Evolutionary conservation across 2,797 vertebrate genomes (phyloP), one percentile per base, ranked within the genome.

Genomic region (Paratrypauchen microcephalus): DNA sequence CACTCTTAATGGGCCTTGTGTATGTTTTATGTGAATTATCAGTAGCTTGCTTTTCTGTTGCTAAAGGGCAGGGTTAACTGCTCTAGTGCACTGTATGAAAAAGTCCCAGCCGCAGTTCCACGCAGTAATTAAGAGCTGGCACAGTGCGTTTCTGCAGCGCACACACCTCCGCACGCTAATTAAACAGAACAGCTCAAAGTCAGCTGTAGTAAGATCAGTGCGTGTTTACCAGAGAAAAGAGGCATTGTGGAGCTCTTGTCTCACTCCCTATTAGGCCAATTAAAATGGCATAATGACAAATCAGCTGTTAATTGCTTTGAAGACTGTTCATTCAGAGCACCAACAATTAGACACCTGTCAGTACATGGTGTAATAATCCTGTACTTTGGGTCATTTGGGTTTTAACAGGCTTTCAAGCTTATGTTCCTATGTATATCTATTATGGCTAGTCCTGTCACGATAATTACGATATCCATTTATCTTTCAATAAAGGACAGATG

Each of bases 131-230:
- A 88, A 84, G 75, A 75, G 70, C 69, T 62, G 11, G 71, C 76
- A 66, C 69, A 75, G 59, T 72, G 55, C 39, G 70, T 68, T 64
- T 83, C 61, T 60, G 61, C 56, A 68, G 47, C 65, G 16, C 21
- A 19, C 58, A 65, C 52, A 64, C 66, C 23, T 21, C 5, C 69
- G 24, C 52, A 41, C 61, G 36, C 65, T 84, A 85, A 89, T 89
- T 88, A 81, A 88, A 83, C 75, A 74, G 72, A 82, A 28, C 47
- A 80, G 69, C 77, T 77, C 58, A 76, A 76, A 86, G 80, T 87
- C 71, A 69, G 76, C 66, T 69, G 18, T 11, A 68, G 68, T 70
- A 85, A 75, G 73, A 78, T 83, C 55, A 77, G 66, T 75, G 72
- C 72, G 71, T 60, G 19, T 68, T 64, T 73, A 57, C 66, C 52